phyloP scores from a whole-genome alignment of 2,113 vertebrate genomes.

The Stegastes partitus region DNA sequence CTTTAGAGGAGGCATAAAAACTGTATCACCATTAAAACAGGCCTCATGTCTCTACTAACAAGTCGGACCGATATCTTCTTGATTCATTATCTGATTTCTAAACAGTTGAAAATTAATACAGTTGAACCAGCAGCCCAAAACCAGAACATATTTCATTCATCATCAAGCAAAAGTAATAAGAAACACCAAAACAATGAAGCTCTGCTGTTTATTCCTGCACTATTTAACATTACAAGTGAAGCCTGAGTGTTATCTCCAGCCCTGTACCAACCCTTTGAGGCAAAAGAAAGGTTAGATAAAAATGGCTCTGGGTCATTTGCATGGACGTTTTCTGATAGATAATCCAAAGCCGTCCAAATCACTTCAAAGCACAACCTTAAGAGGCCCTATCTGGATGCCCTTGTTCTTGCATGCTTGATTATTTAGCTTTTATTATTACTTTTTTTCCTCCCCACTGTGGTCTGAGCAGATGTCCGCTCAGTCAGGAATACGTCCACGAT shows the following conservation, averaged over 20 bases:
- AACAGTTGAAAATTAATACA: neutral
- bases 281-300: conserved; percentile 21
- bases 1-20: too few relatives aligned
- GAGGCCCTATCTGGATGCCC: neutral
- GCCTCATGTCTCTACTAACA: neutral
- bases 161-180: neutral
- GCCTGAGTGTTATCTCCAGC: conserved; percentile 10
- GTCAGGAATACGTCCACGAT: conserved; percentile 13
- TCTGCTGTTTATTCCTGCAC: neutral
- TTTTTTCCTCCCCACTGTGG: neutral
- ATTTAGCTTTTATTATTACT: conserved; percentile 24
- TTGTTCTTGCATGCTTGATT: conserved; percentile 2
- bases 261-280: neutral
- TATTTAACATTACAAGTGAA: conserved; percentile 14
- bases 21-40: too few relatives aligned
- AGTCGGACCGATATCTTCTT: neutral
- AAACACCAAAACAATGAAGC: neutral
- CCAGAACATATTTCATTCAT: neutral
- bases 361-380: conserved; percentile 21
- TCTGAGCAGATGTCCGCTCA: conserved; percentile 18
- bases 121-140: neutral
- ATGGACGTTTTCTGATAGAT: conserved; percentile 17
- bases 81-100: neutral
- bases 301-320: conserved; percentile 11
- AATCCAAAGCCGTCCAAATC: conserved; percentile 8